Base-by-base conservation (phyloP, 2,797 vertebrate genomes). In the Crocodylus rhombifer region DNA sequence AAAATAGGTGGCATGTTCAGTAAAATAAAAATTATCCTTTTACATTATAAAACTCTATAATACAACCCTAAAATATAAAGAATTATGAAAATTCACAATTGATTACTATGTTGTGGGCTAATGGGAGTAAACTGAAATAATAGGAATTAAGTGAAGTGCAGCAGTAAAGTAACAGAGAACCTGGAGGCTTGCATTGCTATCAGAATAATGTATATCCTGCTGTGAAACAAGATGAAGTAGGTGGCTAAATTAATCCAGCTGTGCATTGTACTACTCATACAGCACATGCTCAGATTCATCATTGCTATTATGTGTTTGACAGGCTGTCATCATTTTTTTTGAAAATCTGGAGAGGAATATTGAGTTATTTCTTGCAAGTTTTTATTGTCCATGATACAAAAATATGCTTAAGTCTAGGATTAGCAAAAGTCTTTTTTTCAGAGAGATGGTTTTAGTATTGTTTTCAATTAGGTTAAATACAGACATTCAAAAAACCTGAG, bases 371-470 rank as follows among this genome's bases (percentile, higher is more conserved):
- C 64, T 55, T 21, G 6, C 36, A 63, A 71, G 61, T 80, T 86
- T 14, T 28, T 89, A 84, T 56, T 74, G 15, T 26, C 60, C 74
- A 3, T 28, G 12, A 69, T 74, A 33, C 0, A 0, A 80, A 62
- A 79, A 86, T 80, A 79, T 73, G 77, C 92, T 94, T 95, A 92
- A 93, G 90, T 80, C 56, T 82, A 87, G 82, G 18, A 78, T 93
- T 91, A 17, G 1, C 74, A 4, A 20, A 90, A 36, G 74, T 62
- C 83, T 80, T 95, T 92, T 95, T 91, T 95, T 91, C 84, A 93
- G 91, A 91, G 90, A 91, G n/a, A 25, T 79, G 76, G 86, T 88
- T 94, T 93, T 94, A 94, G 92, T 69, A 86, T 89, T 93, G 42
- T 51, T 51, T 51, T 51, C 42, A 51, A 9, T 51, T 51, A 51